A percentile compares a stretch with the other conserved stretches of the same genome.
These are phyloP conservation scores for Caradrina clavipalpis DNA, from an alignment of 2,888 invertebrate species.

Conservation along the genomic window DNA sequence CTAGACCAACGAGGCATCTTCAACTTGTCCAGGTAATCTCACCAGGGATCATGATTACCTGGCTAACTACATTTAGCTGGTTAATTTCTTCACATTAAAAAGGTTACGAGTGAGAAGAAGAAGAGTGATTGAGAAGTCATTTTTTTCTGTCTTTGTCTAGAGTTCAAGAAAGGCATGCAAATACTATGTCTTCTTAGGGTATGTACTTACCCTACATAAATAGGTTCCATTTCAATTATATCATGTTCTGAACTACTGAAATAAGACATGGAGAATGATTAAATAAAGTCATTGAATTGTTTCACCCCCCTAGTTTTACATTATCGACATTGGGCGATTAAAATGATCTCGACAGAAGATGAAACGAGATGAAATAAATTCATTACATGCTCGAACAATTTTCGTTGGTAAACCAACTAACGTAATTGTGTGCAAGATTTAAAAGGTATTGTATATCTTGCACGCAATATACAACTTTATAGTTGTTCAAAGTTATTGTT, in stretches of 20 bases:
- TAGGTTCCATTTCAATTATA: constrained; percentile 43
- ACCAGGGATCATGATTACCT: too few relatives aligned
- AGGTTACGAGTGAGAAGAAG: background rate
- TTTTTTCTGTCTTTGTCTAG: background rate
- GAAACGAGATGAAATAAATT: background rate
- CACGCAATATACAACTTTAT: background rate
- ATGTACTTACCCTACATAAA: constrained; percentile 45
- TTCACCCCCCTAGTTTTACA: background rate
- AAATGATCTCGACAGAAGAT: background rate
- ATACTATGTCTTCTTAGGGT: constrained; percentile 2
- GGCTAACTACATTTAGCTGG: background rate
- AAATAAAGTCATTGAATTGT: constrained; percentile 3
- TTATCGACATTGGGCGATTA: background rate
- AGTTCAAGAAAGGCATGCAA: background rate
- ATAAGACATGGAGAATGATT: constrained; percentile 39
- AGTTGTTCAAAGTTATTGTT: too few relatives aligned
- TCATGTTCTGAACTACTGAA: constrained; percentile 48
- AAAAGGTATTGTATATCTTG: background rate
- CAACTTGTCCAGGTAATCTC: too few relatives aligned
- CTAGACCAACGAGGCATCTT: too few relatives aligned
- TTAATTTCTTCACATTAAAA: background rate
- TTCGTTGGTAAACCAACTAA: background rate
- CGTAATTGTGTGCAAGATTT: background rate
- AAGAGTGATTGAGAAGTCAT: too few relatives aligned
- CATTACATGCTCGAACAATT: background rate